These are phyloP conservation scores for Ardeotis arabs DNA, from an alignment of 2,113 vertebrate species.

Conservation along the genomic window DNA sequence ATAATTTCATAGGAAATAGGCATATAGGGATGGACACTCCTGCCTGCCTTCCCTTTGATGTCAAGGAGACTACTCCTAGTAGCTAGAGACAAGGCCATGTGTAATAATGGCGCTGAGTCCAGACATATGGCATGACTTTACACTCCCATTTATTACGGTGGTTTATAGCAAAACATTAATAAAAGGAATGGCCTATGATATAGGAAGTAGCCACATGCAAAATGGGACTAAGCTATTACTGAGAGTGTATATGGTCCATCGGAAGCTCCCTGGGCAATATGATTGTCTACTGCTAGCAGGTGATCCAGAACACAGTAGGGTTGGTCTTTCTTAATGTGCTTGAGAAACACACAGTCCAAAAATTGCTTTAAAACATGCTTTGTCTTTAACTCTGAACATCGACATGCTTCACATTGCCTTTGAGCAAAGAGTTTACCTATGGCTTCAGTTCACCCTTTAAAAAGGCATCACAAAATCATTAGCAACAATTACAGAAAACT, in stretches of 20 bases:
- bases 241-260: background rate
- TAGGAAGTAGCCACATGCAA: background rate
- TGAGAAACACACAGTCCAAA: background rate
- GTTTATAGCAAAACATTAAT: background rate
- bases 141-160: background rate
- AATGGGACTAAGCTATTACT: background rate
- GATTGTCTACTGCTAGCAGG: background rate
- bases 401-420: background rate
- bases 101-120: background rate
- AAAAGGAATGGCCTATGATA: background rate
- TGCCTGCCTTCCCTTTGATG: background rate
- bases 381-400: background rate
- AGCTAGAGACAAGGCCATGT: background rate
- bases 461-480: background rate
- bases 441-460: background rate
- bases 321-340: background rate
- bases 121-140: background rate
- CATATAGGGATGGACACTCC: background rate
- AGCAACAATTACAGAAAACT: background rate
- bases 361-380: background rate
- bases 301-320: background rate
- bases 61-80: background rate
- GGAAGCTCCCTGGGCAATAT: background rate
- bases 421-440: background rate
- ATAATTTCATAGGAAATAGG: background rate